Percentiles rank a stretch among this genome's conserved stretches.
phyloP scores from a whole-genome alignment of 30 jellyfish, hydroid and myxozoan species.

The Turritopsis rubra region DNA sequence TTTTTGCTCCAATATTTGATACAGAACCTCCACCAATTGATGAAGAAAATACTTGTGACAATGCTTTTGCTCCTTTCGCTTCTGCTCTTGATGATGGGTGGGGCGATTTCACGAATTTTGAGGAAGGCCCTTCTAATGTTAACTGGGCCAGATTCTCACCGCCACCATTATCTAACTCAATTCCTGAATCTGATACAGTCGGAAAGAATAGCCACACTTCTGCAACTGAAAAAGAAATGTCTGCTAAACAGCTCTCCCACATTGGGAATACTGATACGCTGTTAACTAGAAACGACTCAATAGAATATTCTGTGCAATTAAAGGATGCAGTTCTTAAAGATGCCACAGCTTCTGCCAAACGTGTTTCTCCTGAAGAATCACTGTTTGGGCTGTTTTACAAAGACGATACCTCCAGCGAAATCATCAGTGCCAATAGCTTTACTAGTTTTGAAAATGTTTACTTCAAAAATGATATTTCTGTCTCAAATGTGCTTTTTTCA shows the following conservation, averaged over 20 bases:
- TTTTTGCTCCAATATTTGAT: neutral
- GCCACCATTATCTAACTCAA: neutral
- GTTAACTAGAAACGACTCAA: neutral
- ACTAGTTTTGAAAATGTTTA: neutral
- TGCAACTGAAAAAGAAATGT: neutral
- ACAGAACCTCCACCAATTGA: slow-evolving; percentile 8
- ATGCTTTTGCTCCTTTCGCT: neutral
- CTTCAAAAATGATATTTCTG: slow-evolving; percentile 9
- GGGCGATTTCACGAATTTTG: slow-evolving; percentile 6
- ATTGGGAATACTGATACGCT: neutral
- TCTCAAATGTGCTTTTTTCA: neutral
- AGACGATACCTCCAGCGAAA: slow-evolving; percentile 9
- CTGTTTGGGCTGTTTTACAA: slow-evolving; percentile 5
- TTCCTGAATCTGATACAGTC: neutral
- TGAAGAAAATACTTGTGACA: neutral
- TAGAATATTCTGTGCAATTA: slow-evolving; percentile 8
- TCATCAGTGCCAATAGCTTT: neutral
- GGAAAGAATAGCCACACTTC: neutral
- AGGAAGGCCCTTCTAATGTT: neutral
- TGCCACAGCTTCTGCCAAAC: neutral
- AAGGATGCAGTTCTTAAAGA: neutral
- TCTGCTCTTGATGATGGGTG: neutral
- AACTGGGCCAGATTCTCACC: slow-evolving; percentile 11
- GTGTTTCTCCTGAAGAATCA: neutral
- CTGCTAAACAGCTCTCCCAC: neutral